Evolutionary conservation across 2,888 invertebrate species (phyloP), one percentile per base, ranked within the genome.

Genomic region (Agrenia bidenticulata): DNA sequence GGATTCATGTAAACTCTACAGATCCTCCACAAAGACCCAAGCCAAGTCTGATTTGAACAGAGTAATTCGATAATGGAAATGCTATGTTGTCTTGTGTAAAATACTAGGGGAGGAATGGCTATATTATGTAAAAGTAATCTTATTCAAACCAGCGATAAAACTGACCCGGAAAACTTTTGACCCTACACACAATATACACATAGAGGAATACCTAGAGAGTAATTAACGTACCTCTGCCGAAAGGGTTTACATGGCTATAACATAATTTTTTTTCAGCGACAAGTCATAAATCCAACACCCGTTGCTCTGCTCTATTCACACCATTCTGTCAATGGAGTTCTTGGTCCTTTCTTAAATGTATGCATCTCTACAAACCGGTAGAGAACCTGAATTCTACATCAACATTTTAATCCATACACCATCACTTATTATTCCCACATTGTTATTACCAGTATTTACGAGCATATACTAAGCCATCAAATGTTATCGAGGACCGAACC

Each of bases 161-260:
- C 32, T 62, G 66, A 66, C 66, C 66, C 54, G 62, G 62, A 66
- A 66, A 66, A 66, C 62, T 66, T 53, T 62, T 66, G 66, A 62
- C 66, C 66, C 21, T 19, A 19, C 21, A 19, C 5, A 7, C 13
- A 51, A n/a, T 17, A 32, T 32, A 4, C 11, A 32, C 32, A 4
- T 51, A 13, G 15, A 9, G 2, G 26, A 55, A 32, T 27, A 27
- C 5, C 23, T 53, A 55, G 32, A 24, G 15, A 27, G 55, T 13
- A 55, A 26, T 55, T 27, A 27, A 55, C 24, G 26, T 55, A n/a
- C 45, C 32, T 32, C n/a, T 32, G 32, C 32, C 32, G 32, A 32
- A 32, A 32, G 5, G 5, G 11, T 32, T 32, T 32, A 32, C 32
- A 32, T 32, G 32, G 32, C 32, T 32, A 7, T 11, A 7, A 32